Evolutionary conservation across 2,113 vertebrate genomes (phyloP), one percentile per base, ranked within the genome.

Genomic region (Camarhynchus parvulus): DNA sequence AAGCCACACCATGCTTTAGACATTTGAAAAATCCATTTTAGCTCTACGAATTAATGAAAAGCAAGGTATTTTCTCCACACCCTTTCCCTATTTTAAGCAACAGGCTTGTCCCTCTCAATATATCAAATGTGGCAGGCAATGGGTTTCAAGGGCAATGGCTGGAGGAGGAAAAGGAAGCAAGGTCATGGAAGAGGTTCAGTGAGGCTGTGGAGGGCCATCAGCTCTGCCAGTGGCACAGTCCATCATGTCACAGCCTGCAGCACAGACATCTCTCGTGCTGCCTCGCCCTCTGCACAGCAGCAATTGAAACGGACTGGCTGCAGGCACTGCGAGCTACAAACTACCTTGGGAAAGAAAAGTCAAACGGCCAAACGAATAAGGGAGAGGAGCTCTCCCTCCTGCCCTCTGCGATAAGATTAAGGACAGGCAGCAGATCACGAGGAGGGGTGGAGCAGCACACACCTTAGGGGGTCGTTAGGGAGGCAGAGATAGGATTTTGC

Each of bases 11-110:
- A 37, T 47, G 24, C 68, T 86, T 88, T 33, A 94, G 64, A 86
- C 47, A 81, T 68, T 89, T 78, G 52, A 90, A 96, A 96, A 93
- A 92, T 84, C 73, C 66, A 49, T 86, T 91, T 92, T 30, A 67
- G 37, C 55, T 86, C 59, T 55, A 21, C 5, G 3, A 70, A 19
- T 49, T 69, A 91, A 87, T 74, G 74, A 81, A 74, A 88, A 88
- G 56, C 25, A 80, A 81, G 62, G 25, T 64, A 30, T 92, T 86
- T 95, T 62, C 44, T 41, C 39, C 46, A 33, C 47, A 35, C 33
- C 55, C 68, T 86, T 83, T 66, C 30, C 27, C 68, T 88, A 23
- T 86, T 89, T 89, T 93, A 75, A 95, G 72, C 68, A 81, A 77
- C 1, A 15, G 47, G 39, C 42, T 94, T 44, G 55, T 83, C 56